Base-by-base conservation (phyloP, 2,888 invertebrate genomes). In the Rotaria magnacalcarata region DNA sequence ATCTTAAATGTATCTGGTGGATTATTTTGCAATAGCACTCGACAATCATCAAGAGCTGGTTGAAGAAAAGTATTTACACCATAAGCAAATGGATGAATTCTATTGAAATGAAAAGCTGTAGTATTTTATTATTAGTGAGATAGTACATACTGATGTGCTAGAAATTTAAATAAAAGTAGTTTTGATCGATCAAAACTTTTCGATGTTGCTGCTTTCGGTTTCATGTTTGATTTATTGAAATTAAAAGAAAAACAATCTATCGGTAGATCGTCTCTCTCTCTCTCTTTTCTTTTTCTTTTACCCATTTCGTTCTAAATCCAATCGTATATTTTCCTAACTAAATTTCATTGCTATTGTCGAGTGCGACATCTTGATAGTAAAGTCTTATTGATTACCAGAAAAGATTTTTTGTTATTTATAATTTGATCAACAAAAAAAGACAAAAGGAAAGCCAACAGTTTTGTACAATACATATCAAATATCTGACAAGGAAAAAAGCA, bases 41-140 rank as follows among this genome's bases (percentile, higher is more conserved):
- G 75, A 43, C 75, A 75, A 21, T 43, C 75, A 24, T 75, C 75
- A 24, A 75, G 47, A 19, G 75, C 75, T 75, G 75, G 75, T 47
- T 47, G 41, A 21, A 75, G 47, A 75, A 75, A 75, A 24, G 75
- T 75, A 75, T 47, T 75, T 2, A 75, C 75, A 47, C 34, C 75
- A 75, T 75, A 75, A 24, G 75, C 75, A 75, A 75, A 75, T 75
- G 75, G 75, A 75, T 75, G 75, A 43, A 75, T 43, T 75, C 75
- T 75, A 75, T 67, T 60, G 14, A 34, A 3, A 67, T 14, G 21
- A 54, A 54, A 54, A 10, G 14, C 16, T 2, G 34, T 34, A 34
- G 14, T 52, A 3, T 52, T 11, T 11, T 8, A 52, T 52, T 11
- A 54, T 21, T 54, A 54, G 5, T 5, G 21, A 54, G 6, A 21